phyloP scores from a whole-genome alignment of 2,888 invertebrate genomes.

The Beris morrisii region DNA sequence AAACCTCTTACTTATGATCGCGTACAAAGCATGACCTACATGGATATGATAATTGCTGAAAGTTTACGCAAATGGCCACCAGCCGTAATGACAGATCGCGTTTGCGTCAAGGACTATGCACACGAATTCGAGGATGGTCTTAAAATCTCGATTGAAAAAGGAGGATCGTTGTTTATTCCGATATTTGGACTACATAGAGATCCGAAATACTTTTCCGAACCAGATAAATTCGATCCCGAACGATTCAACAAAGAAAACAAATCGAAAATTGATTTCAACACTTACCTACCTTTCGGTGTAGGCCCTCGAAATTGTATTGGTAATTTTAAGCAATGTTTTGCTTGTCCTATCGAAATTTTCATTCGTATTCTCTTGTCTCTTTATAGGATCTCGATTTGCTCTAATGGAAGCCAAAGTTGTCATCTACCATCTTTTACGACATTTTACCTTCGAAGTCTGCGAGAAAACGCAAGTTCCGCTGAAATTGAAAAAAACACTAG shows the following conservation, averaged over 20 bases:
- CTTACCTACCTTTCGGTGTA: slow-evolving; percentile 58
- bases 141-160: slow-evolving; percentile 35
- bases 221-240: slow-evolving; percentile 58
- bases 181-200: slow-evolving; percentile 55
- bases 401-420: slow-evolving; percentile 34
- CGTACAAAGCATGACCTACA: slow-evolving; percentile 61
- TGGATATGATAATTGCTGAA: slow-evolving; percentile 66
- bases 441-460: slow-evolving; percentile 30
- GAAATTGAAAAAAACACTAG: slow-evolving; percentile 12
- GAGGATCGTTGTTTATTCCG: slow-evolving; percentile 44
- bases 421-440: slow-evolving; percentile 24
- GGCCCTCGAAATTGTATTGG: slow-evolving; percentile 63
- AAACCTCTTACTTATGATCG: slow-evolving; percentile 59
- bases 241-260: slow-evolving; percentile 57
- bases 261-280: slow-evolving; percentile 49
- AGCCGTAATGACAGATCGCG: slow-evolving; percentile 55
- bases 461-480: slow-evolving; percentile 33
- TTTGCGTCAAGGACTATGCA: slow-evolving; percentile 59
- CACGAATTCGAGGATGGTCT: slow-evolving; percentile 38
- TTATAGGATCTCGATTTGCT: slow-evolving; percentile 35
- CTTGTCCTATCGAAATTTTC: not conserved
- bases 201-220: slow-evolving; percentile 56
- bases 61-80: slow-evolving; percentile 59
- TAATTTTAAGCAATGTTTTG: not conserved
- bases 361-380: not conserved